phyloP scores from a whole-genome alignment of 1,140 invertebrate genomes.

The Pogonognathellus flavescens region DNA sequence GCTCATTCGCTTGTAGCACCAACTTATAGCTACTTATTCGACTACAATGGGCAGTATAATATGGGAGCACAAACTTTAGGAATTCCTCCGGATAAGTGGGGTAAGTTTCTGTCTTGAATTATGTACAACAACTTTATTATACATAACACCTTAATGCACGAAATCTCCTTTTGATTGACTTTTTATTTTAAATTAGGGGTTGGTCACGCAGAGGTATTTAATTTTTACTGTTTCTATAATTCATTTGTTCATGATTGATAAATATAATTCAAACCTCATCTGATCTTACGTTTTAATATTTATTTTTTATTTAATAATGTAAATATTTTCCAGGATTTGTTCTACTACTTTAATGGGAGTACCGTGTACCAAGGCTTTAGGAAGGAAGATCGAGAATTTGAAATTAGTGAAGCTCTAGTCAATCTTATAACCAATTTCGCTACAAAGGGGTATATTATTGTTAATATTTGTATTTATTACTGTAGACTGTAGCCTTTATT shows the following conservation, averaged over 20 bases:
- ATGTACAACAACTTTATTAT: too few relatives aligned
- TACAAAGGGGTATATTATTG: neutral
- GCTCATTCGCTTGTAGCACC: slow-evolving; percentile 62
- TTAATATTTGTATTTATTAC: too few relatives aligned
- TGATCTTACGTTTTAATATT: too few relatives aligned
- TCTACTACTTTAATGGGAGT: slow-evolving; percentile 52
- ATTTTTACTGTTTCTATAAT: too few relatives aligned
- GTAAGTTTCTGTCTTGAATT: too few relatives aligned
- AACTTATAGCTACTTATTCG: slow-evolving; percentile 62
- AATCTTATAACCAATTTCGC: slow-evolving; percentile 58
- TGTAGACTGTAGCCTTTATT: too few relatives aligned
- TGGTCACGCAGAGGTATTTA: neutral
- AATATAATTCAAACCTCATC: too few relatives aligned
- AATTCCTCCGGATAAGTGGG: slow-evolving; percentile 41
- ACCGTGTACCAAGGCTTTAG: slow-evolving; percentile 49
- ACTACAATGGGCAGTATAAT: slow-evolving; percentile 61
- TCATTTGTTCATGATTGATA: too few relatives aligned
- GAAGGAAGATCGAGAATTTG: slow-evolving; percentile 39
- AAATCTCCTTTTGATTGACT: neutral
- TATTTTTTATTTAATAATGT: neutral
- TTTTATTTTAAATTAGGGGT: neutral
- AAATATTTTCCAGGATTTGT: slow-evolving; percentile 56
- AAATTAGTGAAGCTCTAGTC: slow-evolving; percentile 50
- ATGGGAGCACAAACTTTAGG: slow-evolving; percentile 39
- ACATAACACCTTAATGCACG: neutral